Evolutionary conservation across 2,888 invertebrate species (phyloP).

Genomic region (Mesochorus sp.): DNA sequence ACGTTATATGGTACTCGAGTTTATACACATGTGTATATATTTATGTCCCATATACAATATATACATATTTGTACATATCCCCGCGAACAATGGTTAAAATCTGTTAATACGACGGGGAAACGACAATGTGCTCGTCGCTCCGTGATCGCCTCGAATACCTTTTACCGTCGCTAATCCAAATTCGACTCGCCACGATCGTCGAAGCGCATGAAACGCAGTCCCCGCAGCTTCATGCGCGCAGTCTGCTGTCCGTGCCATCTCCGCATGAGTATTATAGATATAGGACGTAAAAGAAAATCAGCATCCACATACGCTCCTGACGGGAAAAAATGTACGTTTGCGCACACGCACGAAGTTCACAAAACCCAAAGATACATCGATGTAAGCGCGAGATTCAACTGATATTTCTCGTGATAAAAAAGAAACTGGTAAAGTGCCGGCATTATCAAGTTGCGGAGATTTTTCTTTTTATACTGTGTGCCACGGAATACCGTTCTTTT

Average conservation of each 20-base stretch:
- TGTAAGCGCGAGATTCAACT: slow-evolving; percentile 62
- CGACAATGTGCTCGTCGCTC: slow-evolving; percentile 76
- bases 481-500: no score
- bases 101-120: slow-evolving; percentile 75
- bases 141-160: slow-evolving; percentile 78
- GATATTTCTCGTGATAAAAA: slow-evolving; percentile 77
- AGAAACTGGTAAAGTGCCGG: slow-evolving; percentile 14
- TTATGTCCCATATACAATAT: slow-evolving; percentile 29
- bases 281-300: slow-evolving; percentile 49
- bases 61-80: no score
- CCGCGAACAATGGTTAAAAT: slow-evolving; percentile 75
- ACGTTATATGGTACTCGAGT: not conserved
- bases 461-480: not conserved
- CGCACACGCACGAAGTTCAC: not conserved
- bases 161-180: slow-evolving; percentile 79
- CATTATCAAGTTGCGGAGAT: slow-evolving; percentile 19
- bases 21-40: not conserved
- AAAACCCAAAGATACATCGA: not conserved
- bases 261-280: not conserved
- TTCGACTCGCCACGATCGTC: slow-evolving; percentile 71
- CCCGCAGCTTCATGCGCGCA: slow-evolving; percentile 66
- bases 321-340: not conserved
- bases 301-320: slow-evolving; percentile 1
- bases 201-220: slow-evolving; percentile 74
- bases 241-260: not conserved